phyloP scores from a whole-genome alignment of 2,888 invertebrate genomes.

The Thymelicus sylvestris region DNA sequence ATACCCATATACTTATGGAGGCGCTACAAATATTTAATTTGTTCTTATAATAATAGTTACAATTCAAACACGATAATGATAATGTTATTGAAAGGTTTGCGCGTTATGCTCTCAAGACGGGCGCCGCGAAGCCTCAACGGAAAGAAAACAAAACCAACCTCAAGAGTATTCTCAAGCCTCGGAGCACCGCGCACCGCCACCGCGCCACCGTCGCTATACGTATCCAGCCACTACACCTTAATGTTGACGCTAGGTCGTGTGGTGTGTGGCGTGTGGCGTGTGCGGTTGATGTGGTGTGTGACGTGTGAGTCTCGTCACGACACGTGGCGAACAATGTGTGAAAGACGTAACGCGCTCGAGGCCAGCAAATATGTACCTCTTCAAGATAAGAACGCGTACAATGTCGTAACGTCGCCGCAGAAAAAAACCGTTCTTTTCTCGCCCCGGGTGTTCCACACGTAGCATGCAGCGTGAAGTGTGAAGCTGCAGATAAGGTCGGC shows the following conservation, averaged over 20 bases:
- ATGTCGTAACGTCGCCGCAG: slow-evolving; percentile 1
- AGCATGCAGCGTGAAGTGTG: slow-evolving; percentile 7
- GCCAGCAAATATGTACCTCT: slow-evolving; percentile 18
- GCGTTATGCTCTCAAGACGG: slow-evolving; percentile 16
- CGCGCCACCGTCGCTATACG: too few species aligned
- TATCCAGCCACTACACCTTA: background rate
- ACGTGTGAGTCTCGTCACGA: background rate
- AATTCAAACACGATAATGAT: slow-evolving; percentile 5
- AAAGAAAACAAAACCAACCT: slow-evolving; percentile 15
- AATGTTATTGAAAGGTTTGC: background rate
- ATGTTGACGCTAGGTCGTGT: background rate
- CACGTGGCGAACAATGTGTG: slow-evolving; percentile 19
- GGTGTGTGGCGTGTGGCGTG: background rate
- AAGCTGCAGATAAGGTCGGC: slow-evolving; percentile 2
- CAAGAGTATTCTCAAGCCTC: slow-evolving; percentile 13
- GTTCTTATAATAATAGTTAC: background rate
- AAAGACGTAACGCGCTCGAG: slow-evolving; percentile 14
- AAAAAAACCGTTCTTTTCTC: slow-evolving; percentile 18
- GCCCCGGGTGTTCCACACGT: slow-evolving; percentile 5
- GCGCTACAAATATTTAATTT: background rate
- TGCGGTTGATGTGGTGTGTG: background rate
- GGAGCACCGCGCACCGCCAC: background rate
- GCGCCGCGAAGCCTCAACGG: background rate
- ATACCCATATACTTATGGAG: too few species aligned
- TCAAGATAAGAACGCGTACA: slow-evolving; percentile 27